A percentile compares a stretch with the other conserved stretches of the same genome.
These are phyloP conservation scores for Anagyrus pseudococci DNA, from an alignment of 2,888 invertebrate genomes.

Conservation along the genomic window DNA sequence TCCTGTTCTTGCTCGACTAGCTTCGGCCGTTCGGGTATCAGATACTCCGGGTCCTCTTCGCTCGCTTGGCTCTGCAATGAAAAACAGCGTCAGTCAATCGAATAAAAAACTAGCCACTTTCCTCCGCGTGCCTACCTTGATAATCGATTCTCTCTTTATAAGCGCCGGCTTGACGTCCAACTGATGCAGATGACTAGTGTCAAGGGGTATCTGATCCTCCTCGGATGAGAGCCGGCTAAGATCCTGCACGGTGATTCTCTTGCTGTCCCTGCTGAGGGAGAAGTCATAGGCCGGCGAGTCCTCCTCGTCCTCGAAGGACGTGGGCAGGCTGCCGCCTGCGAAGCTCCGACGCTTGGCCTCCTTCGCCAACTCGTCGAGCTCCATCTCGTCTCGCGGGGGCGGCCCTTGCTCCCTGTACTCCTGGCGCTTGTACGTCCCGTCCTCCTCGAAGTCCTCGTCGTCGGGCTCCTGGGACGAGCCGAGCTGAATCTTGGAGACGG, in stretches of 20 bases:
- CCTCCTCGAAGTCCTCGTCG: conserved; percentile 42
- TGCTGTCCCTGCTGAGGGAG: conserved; percentile 48
- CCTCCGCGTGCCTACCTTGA: conserved; percentile 43
- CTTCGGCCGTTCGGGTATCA: conserved; percentile 58
- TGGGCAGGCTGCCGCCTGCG: conserved; percentile 48
- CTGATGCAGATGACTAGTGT: conserved; percentile 39
- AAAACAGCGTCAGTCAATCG: not conserved
- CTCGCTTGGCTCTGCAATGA: conserved; percentile 54
- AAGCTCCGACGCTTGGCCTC: conserved; percentile 44
- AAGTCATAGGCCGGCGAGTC: conserved; percentile 47
- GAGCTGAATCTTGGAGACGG: conserved; percentile 52
- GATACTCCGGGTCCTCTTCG: conserved; percentile 58
- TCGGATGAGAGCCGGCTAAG: conserved; percentile 51
- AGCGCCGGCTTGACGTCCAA: conserved; percentile 45
- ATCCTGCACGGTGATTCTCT: conserved; percentile 53
- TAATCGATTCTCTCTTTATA: conserved; percentile 57
- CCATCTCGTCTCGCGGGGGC: conserved; percentile 44
- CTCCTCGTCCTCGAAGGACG: conserved; percentile 52
- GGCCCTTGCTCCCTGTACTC: conserved; percentile 48
- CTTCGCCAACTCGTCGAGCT: conserved; percentile 43
- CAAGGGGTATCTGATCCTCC: conserved; percentile 43
- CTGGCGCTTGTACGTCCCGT: conserved; percentile 40
- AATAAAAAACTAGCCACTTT: not conserved
- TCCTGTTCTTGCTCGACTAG: conserved; percentile 58
- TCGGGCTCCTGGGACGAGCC: conserved; percentile 55